Evolutionary conservation across 2,888 invertebrate species (phyloP).

Genomic region (Erannis defoliaria): DNA sequence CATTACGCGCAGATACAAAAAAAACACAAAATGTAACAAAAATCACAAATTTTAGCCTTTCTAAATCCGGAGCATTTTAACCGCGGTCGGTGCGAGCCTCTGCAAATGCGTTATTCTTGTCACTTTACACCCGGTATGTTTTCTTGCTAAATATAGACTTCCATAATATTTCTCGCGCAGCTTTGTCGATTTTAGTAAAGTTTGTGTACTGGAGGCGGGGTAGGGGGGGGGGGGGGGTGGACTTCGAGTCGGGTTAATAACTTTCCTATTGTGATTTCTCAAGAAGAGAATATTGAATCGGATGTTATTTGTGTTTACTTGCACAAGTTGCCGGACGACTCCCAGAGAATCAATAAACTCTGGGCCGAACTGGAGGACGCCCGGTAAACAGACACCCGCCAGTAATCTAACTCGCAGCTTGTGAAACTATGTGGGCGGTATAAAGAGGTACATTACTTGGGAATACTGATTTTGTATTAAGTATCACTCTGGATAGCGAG

Average conservation of each 20-base stretch:
- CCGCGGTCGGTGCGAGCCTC: too few relatives aligned
- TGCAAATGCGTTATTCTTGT: neutral
- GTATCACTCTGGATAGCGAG: too few relatives aligned
- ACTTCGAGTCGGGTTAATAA: conserved; percentile 14
- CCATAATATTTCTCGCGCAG: conserved; percentile 4
- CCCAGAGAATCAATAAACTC: neutral
- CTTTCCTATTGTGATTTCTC: conserved; percentile 15
- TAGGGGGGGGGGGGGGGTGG: neutral
- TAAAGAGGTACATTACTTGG: too few relatives aligned
- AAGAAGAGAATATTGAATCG: conserved; percentile 18
- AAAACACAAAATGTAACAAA: too few relatives aligned
- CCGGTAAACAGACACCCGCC: neutral
- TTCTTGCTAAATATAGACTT: conserved; percentile 3
- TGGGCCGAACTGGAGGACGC: neutral
- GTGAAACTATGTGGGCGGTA: neutral
- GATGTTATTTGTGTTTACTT: conserved; percentile 18
- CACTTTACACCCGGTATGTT: neutral
- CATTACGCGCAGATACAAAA: too few relatives aligned
- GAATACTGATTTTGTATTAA: too few relatives aligned
- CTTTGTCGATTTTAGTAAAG: conserved; percentile 21
- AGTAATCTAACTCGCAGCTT: neutral
- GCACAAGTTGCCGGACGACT: conserved; percentile 1
- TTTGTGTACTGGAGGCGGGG: neutral
- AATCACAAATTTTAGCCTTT: too few relatives aligned
- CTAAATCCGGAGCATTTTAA: too few relatives aligned